Base-by-base conservation (phyloP, 2,797 vertebrate genomes). In the Esox masquinongy region DNA sequence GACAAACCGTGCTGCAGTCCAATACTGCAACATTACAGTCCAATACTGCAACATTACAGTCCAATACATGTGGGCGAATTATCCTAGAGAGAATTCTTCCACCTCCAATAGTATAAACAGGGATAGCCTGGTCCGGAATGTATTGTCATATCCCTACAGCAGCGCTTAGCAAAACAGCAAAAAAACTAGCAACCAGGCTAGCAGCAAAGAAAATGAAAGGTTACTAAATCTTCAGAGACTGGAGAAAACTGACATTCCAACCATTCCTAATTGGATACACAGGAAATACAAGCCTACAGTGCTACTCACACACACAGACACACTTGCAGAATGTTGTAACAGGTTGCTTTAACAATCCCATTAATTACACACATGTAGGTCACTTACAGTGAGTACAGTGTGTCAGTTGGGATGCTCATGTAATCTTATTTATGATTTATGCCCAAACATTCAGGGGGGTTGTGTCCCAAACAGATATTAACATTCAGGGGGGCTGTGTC, bases 241-340 rank as follows among this genome's bases (percentile, higher is more conserved):
- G 88, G 87, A 84, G 86, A 85, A 59, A 88, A 14, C 43, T 47
- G 82, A 84, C 90, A 94, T 94, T 93, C 93, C 92, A 70, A 72
- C 43, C 90, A 92, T 93, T 94, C 92, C 91, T 89, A 80, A 22
- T 87, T 89, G 92, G 92, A 79, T 89, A 92, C 89, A 89, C 87
- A 93, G 90, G 92, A 94, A 94, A 93, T 92, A 86, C 89, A 88
- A 87, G 74, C 80, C 78, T 51, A 78, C 50, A 63, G 34, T 50
- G 29, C 71, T 74, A 53, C 7, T n/a, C 31, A 59, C 84, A 84
- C 24, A 50, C 51, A 47, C 64, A 49, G 43, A 56, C 53, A 56
- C 43, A 47, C 43, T 47, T 11, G 43, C 9, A 47, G 43, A 47
- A 47, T 47, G 12, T 14, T 47, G 6, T 47, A 47, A 14, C 43